phyloP scores from a whole-genome alignment of 2,888 invertebrate genomes.

The Ecdyonurus torrentis region DNA sequence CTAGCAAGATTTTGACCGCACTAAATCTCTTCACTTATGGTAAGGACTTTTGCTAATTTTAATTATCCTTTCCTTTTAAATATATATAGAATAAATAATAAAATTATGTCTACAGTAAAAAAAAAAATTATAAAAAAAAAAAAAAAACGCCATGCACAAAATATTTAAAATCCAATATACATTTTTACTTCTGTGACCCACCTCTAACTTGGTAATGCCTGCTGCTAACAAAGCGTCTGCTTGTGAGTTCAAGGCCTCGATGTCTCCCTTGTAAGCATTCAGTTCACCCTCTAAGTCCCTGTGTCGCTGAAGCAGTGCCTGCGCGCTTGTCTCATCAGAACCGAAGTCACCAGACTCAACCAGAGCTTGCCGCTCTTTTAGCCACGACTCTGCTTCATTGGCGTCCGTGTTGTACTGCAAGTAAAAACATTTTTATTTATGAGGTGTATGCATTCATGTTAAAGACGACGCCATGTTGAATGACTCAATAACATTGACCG shows the following conservation, averaged over 20 bases:
- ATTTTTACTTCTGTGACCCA: constrained; percentile 20
- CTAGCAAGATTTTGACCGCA: too few relatives aligned
- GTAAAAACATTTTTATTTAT: background rate
- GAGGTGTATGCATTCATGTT: too few relatives aligned
- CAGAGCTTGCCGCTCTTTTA: constrained; percentile 87
- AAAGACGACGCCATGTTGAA: too few relatives aligned
- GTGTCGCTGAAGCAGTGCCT: constrained; percentile 74
- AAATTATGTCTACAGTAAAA: too few relatives aligned
- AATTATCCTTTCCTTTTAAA: too few relatives aligned
- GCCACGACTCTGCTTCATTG: constrained; percentile 95
- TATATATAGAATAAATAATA: background rate
- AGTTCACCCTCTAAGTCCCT: constrained; percentile 76
- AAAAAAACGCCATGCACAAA: background rate
- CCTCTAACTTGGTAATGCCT: constrained; percentile 51
- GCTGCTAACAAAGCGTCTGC: constrained; percentile 57
- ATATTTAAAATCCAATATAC: background rate
- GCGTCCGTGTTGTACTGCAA: constrained; percentile 83
- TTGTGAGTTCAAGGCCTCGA: constrained; percentile 60
- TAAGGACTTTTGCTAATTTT: too few relatives aligned
- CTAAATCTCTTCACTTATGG: too few relatives aligned
- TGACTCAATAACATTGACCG: too few relatives aligned
- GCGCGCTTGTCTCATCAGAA: constrained; percentile 78
- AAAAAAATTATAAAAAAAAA: background rate
- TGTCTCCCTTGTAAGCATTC: constrained; percentile 72
- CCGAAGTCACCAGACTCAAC: constrained; percentile 83